Conservation (phyloP, 2,888 invertebrate genomes). For the Phortica magna region DNA sequence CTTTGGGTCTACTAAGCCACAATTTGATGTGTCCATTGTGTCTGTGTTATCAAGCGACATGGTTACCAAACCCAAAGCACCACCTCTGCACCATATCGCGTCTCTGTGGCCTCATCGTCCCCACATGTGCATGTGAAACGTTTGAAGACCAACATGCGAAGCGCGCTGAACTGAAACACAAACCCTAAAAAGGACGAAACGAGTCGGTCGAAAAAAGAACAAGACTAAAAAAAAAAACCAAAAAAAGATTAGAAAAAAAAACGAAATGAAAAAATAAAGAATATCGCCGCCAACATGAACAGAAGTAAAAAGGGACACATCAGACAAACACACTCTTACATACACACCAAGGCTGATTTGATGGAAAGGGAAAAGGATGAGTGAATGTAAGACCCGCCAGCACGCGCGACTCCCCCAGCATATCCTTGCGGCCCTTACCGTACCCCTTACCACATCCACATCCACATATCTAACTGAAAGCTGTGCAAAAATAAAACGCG, state of each 20-base stretch:
- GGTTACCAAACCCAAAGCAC: constrained; percentile 64
- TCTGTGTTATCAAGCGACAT: constrained; percentile 75
- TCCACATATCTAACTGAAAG: constrained; percentile 24
- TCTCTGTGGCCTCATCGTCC: background rate
- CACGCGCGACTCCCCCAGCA: constrained; percentile 54
- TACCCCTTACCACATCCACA: constrained; percentile 55
- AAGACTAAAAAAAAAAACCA: constrained; percentile 11
- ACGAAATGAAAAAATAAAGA: constrained; percentile 19
- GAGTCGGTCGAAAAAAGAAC: background rate
- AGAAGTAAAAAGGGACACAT: constrained; percentile 28
- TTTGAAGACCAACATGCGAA: constrained; percentile 27
- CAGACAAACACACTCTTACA: constrained; percentile 15
- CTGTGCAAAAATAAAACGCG: constrained; percentile 60
- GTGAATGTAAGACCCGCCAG: background rate
- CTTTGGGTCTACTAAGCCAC: constrained; percentile 62
- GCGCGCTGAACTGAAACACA: constrained; percentile 33
- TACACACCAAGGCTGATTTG: background rate
- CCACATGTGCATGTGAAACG: constrained; percentile 6
- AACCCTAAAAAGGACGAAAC: constrained; percentile 31
- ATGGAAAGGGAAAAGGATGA: background rate
- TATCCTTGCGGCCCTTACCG: constrained; percentile 59
- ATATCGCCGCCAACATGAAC: constrained; percentile 7
- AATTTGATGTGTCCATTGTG: constrained; percentile 77
- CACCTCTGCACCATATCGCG: constrained; percentile 39
- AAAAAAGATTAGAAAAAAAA: background rate